Evolutionary conservation across 1,140 invertebrate genomes (phyloP).

Genomic region (Trichogramma pretiosum): DNA sequence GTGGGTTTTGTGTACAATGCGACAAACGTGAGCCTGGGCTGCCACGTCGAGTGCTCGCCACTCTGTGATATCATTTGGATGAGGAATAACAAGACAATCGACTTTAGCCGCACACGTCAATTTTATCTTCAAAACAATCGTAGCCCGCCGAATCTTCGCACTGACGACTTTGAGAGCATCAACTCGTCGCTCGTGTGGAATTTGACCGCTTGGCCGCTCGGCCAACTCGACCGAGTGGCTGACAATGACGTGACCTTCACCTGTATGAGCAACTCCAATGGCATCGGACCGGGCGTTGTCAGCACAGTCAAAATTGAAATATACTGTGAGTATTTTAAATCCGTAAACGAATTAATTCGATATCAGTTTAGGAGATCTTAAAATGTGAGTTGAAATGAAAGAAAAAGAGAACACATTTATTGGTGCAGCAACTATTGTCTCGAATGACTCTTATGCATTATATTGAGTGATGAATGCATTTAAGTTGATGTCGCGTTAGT

Average conservation of each 20-base stretch:
- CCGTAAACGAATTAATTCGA: no score
- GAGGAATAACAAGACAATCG: constrained; percentile 60
- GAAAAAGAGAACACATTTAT: no score
- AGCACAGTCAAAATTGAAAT: constrained; percentile 75
- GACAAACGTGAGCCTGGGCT: constrained; percentile 69
- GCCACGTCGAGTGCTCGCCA: constrained; percentile 81
- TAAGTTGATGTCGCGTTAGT: no score
- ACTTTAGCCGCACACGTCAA: constrained; percentile 51
- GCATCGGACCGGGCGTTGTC: constrained; percentile 62
- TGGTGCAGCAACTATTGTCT: no score
- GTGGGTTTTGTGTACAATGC: constrained; percentile 68
- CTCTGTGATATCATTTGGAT: constrained; percentile 76
- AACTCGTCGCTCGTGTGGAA: constrained; percentile 75
- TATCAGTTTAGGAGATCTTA: no score
- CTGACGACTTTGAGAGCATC: constrained; percentile 80
- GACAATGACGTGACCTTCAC: constrained; percentile 74
- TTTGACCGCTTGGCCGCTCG: constrained; percentile 70
- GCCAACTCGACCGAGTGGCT: constrained; percentile 61
- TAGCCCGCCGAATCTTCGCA: constrained; percentile 55
- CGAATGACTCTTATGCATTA: no score
- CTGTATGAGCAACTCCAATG: constrained; percentile 71
- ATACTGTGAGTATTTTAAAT: constrained; percentile 80
- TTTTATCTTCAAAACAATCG: constrained; percentile 60
- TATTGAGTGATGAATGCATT: no score
- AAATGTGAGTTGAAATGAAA: no score